Conservation (phyloP, 2,888 invertebrate genomes). For the Cerceris ruficornis region DNA sequence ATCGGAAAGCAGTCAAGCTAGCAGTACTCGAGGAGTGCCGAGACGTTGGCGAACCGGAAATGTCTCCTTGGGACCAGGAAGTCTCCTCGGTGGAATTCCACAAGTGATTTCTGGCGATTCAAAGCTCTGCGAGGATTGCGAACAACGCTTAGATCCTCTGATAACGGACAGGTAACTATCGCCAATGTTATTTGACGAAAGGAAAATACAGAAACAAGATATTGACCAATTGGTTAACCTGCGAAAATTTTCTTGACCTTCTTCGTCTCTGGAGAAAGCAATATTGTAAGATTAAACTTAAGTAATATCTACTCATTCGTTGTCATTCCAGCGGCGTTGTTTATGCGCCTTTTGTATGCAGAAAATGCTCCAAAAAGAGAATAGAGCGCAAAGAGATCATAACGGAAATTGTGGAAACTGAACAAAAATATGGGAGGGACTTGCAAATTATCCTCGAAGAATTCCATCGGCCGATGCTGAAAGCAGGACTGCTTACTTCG, state of each 20-base stretch:
- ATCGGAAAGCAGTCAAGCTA: slow-evolving; percentile 94
- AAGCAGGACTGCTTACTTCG: slow-evolving; percentile 94
- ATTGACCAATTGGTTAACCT: too few relatives aligned
- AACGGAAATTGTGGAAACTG: slow-evolving; percentile 97
- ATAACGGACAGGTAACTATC: slow-evolving; percentile 85
- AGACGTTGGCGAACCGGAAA: slow-evolving; percentile 77
- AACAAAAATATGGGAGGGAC: slow-evolving; percentile 97
- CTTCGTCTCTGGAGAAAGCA: background rate
- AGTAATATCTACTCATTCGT: background rate
- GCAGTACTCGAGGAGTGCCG: slow-evolving; percentile 85
- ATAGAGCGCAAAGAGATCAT: slow-evolving; percentile 96
- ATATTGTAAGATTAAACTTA: background rate
- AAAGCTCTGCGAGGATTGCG: slow-evolving; percentile 94
- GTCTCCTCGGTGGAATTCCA: slow-evolving; percentile 84
- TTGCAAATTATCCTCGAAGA: slow-evolving; percentile 96
- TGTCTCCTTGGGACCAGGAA: slow-evolving; percentile 79
- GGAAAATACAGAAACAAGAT: background rate
- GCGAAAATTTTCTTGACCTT: background rate
- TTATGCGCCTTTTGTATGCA: slow-evolving; percentile 91
- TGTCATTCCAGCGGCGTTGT: slow-evolving; percentile 83
- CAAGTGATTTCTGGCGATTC: slow-evolving; percentile 79
- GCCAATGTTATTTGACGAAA: background rate
- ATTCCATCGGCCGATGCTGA: slow-evolving; percentile 95
- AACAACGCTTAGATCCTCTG: slow-evolving; percentile 90
- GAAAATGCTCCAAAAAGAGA: slow-evolving; percentile 93